Base-by-base conservation (phyloP, 1,140 invertebrate species). In the Chironomus striatipennis region DNA sequence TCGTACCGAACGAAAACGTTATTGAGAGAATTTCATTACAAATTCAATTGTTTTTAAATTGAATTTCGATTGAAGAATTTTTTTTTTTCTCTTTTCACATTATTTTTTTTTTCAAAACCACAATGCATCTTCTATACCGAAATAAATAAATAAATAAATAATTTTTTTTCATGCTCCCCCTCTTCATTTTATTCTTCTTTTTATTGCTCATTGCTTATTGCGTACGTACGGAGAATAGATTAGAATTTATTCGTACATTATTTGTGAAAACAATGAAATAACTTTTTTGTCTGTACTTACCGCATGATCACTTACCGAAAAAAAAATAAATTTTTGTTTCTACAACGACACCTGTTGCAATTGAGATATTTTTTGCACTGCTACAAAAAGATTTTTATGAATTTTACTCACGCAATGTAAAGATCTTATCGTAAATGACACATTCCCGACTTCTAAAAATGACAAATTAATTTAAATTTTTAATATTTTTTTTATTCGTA, bases 401-500 rank as follows among this genome's bases (percentile, higher is more conserved):
- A 70, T 18, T 70, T 70, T 70, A 70, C 65, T 70, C 10, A 70
- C 17, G 10, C 17, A 70, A 70, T 18, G 9, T 8, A 3, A 8
- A 20, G 65, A 70, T 70, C 65, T 70, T 70, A 70, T 70, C 17
- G 18, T 20, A 70, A 70, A 21, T 70, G 17, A 70, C 65, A 70
- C 65, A 70, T 20, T 20, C 10, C 9, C 65, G 9, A 20, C 65
- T 18, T 21, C 65, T 20, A 70, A 70, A 70, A 57, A 57, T 70
- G 65, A 70, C 65, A 70, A 70, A 70, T 21, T 70, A 70, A 70
- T 70, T 70, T 20, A 70, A 70, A 18, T 21, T 70, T 70, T 57
- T 57, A 57, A 57, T 57, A 57, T 15, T 47, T 47, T 47, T 10
- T 47, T 43, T 43, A 7, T 43, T 6, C n/a, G n/a, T n/a, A n/a